A percentile compares a stretch with the other conserved stretches of the same genome.
phyloP scores from a whole-genome alignment of 2,888 invertebrate genomes.

The Limnephilus lunatus region DNA sequence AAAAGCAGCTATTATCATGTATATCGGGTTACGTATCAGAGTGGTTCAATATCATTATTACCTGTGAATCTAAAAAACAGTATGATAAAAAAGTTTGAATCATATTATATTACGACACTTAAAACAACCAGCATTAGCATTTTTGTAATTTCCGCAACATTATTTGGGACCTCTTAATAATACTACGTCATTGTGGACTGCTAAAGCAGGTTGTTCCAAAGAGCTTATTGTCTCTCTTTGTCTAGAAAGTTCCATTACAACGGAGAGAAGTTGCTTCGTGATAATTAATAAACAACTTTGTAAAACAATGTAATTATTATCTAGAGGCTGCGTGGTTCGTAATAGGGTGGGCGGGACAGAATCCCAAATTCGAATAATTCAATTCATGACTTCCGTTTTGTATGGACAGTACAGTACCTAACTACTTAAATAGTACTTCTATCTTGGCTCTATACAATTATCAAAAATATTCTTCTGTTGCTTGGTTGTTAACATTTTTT shows the following conservation, averaged over 20 bases:
- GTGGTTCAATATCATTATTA: too few species aligned
- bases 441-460: neutral
- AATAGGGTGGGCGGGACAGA: neutral
- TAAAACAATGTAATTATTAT: conserved; percentile 30
- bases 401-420: neutral
- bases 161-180: neutral
- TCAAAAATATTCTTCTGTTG: neutral
- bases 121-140: neutral
- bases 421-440: neutral
- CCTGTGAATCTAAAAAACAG: too few species aligned
- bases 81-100: too few species aligned
- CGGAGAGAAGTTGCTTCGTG: neutral
- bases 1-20: too few species aligned
- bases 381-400: conserved; percentile 7
- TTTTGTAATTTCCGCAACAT: neutral
- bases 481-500: neutral
- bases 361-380: conserved; percentile 11
- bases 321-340: neutral
- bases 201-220: conserved; percentile 19
- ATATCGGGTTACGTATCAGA: too few species aligned
- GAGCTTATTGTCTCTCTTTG: conserved; percentile 4
- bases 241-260: conserved; percentile 14
- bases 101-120: too few species aligned
- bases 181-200: neutral
- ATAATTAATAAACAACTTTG: conserved; percentile 38